phyloP scores from a whole-genome alignment of 2,797 vertebrate genomes.

The Sciurus vulgaris region DNA sequence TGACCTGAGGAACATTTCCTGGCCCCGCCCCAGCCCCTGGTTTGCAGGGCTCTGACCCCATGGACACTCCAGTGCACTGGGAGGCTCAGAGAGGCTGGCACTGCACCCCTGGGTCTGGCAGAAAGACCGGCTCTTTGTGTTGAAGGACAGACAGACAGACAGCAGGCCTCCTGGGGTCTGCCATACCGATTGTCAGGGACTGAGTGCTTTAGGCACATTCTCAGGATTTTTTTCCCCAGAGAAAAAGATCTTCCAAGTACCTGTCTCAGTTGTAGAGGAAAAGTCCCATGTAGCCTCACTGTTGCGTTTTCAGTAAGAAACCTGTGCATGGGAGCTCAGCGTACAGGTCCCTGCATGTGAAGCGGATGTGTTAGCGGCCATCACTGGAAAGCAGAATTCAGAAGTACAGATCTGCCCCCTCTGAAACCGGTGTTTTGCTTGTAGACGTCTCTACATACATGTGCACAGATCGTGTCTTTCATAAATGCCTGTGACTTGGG shows the following conservation, averaged over 20 bases:
- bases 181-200: not conserved
- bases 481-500: not conserved
- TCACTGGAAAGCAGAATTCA: slow-evolving; percentile 26
- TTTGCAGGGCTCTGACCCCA: not conserved
- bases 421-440: not conserved
- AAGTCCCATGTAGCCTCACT: not conserved
- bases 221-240: not conserved
- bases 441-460: not conserved
- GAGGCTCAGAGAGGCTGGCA: not conserved
- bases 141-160: not conserved
- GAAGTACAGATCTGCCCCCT: not conserved
- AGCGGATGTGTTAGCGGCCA: not conserved
- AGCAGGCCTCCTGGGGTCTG: not conserved
- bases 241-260: not conserved
- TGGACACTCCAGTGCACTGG: not conserved
- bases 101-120: not conserved
- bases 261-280: slow-evolving; percentile 20
- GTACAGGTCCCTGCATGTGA: not conserved
- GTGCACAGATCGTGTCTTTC: not conserved
- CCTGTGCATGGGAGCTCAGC: not conserved
- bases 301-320: not conserved
- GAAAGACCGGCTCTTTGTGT: not conserved
- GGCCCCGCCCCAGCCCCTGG: not conserved
- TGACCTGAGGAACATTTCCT: not conserved
- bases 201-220: not conserved